Percentiles rank a stretch among this genome's conserved stretches.
Evolutionary conservation across 2,797 vertebrate genomes (phyloP).

Genomic region (Hephaestus fuliginosus): DNA sequence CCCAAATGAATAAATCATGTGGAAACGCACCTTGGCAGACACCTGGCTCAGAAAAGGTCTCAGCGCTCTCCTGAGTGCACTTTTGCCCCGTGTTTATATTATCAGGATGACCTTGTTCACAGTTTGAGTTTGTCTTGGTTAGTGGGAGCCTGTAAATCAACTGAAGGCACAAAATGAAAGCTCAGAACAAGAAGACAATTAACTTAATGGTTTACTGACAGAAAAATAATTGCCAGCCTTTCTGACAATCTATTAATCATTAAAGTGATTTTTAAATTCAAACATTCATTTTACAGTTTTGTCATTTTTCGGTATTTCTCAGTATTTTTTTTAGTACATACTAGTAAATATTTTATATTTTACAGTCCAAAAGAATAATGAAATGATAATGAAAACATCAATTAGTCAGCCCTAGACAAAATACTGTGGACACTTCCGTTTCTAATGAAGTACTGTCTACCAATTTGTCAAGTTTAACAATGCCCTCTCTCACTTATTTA

Average conservation of each 20-base stretch:
- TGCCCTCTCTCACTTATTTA: background rate
- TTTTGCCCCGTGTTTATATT: conserved; percentile 36
- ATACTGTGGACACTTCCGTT: background rate
- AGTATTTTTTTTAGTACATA: background rate
- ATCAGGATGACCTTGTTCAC: conserved; percentile 62
- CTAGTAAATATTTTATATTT: no score
- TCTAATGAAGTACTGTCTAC: background rate
- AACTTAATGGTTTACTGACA: background rate
- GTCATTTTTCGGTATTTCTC: no score
- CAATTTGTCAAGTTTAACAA: background rate
- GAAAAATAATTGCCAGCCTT: background rate
- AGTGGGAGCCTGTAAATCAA: background rate
- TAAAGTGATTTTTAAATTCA: background rate
- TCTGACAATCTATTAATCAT: background rate
- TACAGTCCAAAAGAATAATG: no score
- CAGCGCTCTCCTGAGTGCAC: conserved; percentile 37
- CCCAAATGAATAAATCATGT: conserved; percentile 77
- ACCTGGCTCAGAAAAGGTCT: conserved; percentile 31
- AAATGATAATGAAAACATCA: no score
- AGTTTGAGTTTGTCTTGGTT: conserved; percentile 19
- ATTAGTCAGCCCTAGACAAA: background rate
- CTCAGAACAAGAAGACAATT: background rate
- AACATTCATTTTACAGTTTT: no score
- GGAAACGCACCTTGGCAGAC: conserved; percentile 55
- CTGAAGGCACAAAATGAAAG: background rate